Base-by-base conservation (phyloP, 2,888 invertebrate species). In the Phorcus lineatus region DNA sequence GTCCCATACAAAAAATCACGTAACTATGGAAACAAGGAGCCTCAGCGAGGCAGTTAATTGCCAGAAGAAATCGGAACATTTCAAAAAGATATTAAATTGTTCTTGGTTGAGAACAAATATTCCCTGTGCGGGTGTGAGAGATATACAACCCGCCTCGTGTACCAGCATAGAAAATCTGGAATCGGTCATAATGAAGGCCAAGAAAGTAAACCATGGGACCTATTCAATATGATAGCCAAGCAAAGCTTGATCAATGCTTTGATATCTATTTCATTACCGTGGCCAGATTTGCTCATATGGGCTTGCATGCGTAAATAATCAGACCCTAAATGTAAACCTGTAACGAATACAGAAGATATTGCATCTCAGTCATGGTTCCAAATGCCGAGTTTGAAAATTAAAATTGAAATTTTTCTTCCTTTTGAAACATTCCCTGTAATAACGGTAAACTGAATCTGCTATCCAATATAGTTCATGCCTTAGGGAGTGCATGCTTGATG, bases 1-100 rank as follows among this genome's bases (percentile, higher is more conserved):
- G 62, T 62, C 62, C 62, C 62, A 74, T 52, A 52, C 40, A 74
- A 74, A 74, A 74, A 74, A 52, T 9, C 24, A 74, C 24, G 74
- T 74, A 53, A 53, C 74, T 52, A 74, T 47, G 74, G 74, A 52
- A 74, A 74, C 74, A 74, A 24, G 24, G 47, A 47, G 40, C 52
- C 74, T 74, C 24, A 74, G 24, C 47, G 52, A 52, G 74, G 24
- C 74, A 74, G 74, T 74, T 74, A 74, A 74, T 74, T 74, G 74
- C 74, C 40, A 74, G 52, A 74, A 74, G 74, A 74, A 52, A 52
- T 52, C 52, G 40, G 74, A 74, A 74, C 74, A 74, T 74, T 74
- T 74, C 74, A 74, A 74, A 74, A 74, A 74, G 74, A 74, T 74
- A 74, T 74, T 74, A 74, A 74, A 74, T 74, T 52, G 74, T 74